These are phyloP conservation scores for Hypocryptadius cinnamomeus DNA, from an alignment of 2,113 vertebrate genomes.

Conservation along the genomic window DNA sequence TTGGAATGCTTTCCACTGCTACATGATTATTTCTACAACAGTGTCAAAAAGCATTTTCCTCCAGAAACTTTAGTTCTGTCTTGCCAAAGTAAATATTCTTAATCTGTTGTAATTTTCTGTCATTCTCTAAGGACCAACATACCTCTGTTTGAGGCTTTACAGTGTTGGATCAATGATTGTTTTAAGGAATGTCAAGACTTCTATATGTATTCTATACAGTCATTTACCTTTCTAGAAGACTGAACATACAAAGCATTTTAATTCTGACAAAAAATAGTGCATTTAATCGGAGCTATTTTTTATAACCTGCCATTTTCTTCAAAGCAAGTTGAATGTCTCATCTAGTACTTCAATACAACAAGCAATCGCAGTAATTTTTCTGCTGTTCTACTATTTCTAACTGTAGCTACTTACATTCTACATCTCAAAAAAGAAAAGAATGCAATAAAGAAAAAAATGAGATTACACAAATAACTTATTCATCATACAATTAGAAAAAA, in stretches of 20 bases:
- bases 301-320: not conserved
- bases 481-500: not conserved
- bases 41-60: not conserved
- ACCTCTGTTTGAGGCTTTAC: not conserved
- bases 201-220: not conserved
- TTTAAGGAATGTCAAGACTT: not conserved
- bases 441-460: not conserved
- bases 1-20: not conserved
- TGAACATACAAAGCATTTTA: not conserved
- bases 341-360: not conserved
- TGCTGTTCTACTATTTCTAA: not conserved
- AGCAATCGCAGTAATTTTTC: not conserved
- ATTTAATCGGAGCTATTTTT: not conserved
- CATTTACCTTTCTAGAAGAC: not conserved
- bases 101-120: conserved; percentile 6
- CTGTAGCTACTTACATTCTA: not conserved
- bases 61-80: not conserved
- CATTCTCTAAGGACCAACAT: not conserved
- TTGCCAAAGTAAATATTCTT: conserved; percentile 4
- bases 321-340: not conserved
- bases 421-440: not conserved
- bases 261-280: not conserved
- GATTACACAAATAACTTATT: not conserved
- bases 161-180: not conserved
- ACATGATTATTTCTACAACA: not conserved